A percentile compares a stretch with the other conserved stretches of the same genome.
Conservation (phyloP, 2,113 vertebrate genomes). For the Falco punctatus region DNA sequence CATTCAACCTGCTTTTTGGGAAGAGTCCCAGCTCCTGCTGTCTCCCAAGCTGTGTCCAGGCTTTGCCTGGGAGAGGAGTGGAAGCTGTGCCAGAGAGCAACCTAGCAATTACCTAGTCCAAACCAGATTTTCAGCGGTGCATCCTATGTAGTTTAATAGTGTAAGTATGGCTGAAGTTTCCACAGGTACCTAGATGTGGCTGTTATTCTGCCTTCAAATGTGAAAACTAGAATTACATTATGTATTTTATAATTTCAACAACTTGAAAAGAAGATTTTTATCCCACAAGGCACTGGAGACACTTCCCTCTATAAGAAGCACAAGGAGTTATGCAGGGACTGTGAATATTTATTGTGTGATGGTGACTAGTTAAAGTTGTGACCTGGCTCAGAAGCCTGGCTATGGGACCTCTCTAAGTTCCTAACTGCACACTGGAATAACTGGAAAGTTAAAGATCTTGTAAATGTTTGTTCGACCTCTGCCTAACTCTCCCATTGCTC, state of each 20-base stretch:
- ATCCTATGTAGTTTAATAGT: neutral
- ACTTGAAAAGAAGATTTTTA: neutral
- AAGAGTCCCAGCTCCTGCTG: neutral
- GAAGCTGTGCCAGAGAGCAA: neutral
- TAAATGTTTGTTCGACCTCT: accelerated
- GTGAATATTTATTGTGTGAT: neutral
- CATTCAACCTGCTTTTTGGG: neutral
- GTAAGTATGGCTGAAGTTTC: neutral
- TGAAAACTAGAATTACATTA: neutral
- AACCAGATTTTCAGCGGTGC: neutral
- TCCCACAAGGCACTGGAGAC: neutral
- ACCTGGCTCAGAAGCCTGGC: neutral
- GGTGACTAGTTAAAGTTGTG: neutral
- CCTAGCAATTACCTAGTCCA: too few relatives aligned
- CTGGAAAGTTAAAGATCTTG: neutral
- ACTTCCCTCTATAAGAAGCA: neutral
- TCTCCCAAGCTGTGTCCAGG: neutral
- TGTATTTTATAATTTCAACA: neutral
- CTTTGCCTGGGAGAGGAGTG: neutral
- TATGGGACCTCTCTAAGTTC: neutral
- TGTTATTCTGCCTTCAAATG: neutral
- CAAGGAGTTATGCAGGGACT: neutral
- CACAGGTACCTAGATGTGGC: neutral
- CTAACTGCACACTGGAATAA: neutral
- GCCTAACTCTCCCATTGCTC: neutral